A percentile compares a stretch with the other conserved stretches of the same genome.
phyloP scores from a whole-genome alignment of 2,113 vertebrate genomes.

The Erythrocebus patas region DNA sequence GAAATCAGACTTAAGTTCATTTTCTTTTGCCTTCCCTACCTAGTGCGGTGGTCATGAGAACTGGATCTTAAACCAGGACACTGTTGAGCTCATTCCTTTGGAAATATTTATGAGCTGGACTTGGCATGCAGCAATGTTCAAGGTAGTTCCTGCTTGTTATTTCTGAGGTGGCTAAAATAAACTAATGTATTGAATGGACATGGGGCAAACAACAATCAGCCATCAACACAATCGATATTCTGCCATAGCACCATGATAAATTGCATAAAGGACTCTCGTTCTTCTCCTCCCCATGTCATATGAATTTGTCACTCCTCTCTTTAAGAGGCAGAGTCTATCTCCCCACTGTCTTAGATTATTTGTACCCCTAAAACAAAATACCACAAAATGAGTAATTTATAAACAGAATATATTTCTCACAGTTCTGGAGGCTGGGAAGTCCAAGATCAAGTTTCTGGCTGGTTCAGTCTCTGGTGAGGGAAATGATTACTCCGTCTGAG shows the following conservation, averaged over 20 bases:
- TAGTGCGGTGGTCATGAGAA: neutral
- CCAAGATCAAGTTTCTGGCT: neutral
- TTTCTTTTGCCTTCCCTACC: neutral
- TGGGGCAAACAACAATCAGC: neutral
- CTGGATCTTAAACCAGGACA: neutral
- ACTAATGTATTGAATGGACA: neutral
- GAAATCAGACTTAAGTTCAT: neutral
- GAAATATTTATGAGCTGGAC: neutral
- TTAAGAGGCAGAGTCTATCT: neutral
- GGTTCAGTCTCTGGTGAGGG: too few species aligned
- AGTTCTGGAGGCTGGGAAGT: neutral
- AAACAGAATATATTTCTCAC: neutral
- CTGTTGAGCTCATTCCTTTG: neutral
- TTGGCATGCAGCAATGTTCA: neutral
- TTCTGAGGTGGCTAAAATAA: neutral
- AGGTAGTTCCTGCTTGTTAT: neutral
- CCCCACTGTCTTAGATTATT: neutral
- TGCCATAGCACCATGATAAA: neutral
- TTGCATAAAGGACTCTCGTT: neutral
- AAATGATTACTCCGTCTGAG: neutral
- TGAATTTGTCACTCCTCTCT: neutral
- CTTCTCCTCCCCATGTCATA: neutral
- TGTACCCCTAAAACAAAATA: neutral
- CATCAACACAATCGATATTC: neutral
- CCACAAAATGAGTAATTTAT: neutral